Percentiles rank a stretch among this genome's conserved stretches.
Conservation (phyloP, 2,888 invertebrate genomes). For the Trissonchulus latispiculum region DNA sequence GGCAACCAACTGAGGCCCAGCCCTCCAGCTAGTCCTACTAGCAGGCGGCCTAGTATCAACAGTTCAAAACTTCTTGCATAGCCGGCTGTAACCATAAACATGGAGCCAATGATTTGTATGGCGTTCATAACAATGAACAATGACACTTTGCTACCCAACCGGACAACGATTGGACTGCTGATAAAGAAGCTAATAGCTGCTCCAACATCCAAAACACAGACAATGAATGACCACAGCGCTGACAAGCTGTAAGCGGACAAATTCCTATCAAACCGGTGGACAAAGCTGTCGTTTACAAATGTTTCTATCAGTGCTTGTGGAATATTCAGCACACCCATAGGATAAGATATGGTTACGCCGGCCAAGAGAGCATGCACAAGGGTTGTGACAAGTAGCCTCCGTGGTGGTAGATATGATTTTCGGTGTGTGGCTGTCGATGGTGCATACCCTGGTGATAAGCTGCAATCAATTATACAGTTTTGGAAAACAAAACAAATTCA, state of each 20-base stretch:
- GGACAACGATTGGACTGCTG: neutral
- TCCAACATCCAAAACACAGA: neutral
- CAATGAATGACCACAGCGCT: neutral
- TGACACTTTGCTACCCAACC: neutral
- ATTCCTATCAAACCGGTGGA: neutral
- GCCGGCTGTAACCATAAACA: neutral
- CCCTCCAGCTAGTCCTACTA: neutral
- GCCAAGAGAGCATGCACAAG: too few relatives aligned
- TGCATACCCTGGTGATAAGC: too few relatives aligned
- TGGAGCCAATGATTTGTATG: neutral
- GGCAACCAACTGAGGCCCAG: neutral
- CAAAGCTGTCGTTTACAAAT: neutral
- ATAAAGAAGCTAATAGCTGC: neutral
- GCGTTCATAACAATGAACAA: neutral
- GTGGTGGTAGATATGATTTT: too few relatives aligned
- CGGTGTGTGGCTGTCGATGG: too few relatives aligned
- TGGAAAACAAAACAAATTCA: too few relatives aligned
- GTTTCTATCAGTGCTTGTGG: neutral
- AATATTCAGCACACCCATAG: neutral
- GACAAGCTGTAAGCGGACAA: neutral
- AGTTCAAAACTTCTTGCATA: neutral
- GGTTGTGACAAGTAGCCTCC: too few relatives aligned
- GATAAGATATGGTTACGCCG: too few relatives aligned
- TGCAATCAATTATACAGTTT: too few relatives aligned
- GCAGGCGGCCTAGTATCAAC: conserved; percentile 13